Percentiles rank a stretch among this genome's conserved stretches.
These are phyloP conservation scores for Virgularia gustaviana DNA, from an alignment of 92 coral and sea anemone genomes.

Conservation along the genomic window DNA sequence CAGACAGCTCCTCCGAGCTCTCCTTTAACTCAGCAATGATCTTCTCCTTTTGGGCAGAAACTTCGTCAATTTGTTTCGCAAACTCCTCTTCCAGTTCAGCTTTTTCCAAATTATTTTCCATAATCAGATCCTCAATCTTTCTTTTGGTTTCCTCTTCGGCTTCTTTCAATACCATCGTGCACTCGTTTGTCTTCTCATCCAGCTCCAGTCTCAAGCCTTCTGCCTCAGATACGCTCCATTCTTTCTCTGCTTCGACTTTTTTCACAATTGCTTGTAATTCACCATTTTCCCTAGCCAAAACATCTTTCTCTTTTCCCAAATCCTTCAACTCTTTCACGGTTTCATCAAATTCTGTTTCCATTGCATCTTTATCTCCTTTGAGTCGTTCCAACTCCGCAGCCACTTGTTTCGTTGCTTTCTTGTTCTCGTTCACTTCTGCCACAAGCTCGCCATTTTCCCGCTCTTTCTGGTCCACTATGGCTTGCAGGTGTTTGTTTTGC, in stretches of 20 bases:
- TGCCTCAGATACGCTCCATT: constrained; percentile 64
- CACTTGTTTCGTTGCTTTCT: constrained; percentile 63
- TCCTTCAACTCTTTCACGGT: constrained; percentile 30
- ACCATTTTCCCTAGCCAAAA: constrained; percentile 25
- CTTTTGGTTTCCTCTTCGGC: constrained; percentile 34
- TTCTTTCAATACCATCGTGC: constrained; percentile 5
- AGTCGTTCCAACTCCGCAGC: constrained; percentile 60
- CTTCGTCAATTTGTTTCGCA: constrained; percentile 62
- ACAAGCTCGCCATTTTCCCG: neutral
- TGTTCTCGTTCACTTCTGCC: constrained; percentile 57
- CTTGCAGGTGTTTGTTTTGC: constrained; percentile 32
- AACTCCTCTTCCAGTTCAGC: constrained; percentile 66
- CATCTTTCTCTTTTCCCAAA: constrained; percentile 37
- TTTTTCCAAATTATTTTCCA: constrained; percentile 66
- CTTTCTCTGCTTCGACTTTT: constrained; percentile 53
- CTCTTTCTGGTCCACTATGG: constrained; percentile 7
- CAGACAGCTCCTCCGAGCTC: constrained; percentile 61
- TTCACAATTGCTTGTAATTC: constrained; percentile 40
- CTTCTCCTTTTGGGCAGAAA: constrained; percentile 71
- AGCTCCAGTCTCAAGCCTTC: constrained; percentile 62
- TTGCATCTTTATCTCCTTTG: constrained; percentile 55
- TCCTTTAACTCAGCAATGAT: constrained; percentile 74
- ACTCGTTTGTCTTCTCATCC: constrained; percentile 48
- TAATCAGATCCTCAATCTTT: constrained; percentile 51
- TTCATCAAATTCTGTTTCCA: constrained; percentile 56